Conservation (phyloP, 2,888 invertebrate species). For the Erpobdella octoculata region DNA sequence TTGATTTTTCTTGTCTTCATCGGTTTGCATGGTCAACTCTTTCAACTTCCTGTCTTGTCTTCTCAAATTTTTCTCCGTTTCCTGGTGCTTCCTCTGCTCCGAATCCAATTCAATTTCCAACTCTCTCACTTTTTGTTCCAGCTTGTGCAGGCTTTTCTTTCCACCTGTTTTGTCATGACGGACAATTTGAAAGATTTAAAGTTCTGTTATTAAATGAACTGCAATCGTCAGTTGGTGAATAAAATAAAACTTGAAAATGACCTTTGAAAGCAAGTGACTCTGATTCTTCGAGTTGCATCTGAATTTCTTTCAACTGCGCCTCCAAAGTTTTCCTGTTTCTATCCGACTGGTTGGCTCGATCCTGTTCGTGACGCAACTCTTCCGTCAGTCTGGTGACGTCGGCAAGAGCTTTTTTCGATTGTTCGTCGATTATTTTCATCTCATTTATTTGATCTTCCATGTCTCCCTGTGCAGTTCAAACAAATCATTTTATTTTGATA, state of each 20-base stretch:
- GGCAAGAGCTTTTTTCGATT: conserved; percentile 49
- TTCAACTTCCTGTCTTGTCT: conserved; percentile 68
- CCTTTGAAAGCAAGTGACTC: conserved; percentile 87
- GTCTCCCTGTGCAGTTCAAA: conserved; percentile 62
- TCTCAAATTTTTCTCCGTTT: conserved; percentile 95
- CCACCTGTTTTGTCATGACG: not conserved
- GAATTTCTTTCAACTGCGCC: conserved; percentile 92
- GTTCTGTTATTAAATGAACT: too few species aligned
- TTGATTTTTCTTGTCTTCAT: conserved; percentile 27
- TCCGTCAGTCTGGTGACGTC: conserved; percentile 96
- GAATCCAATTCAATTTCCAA: conserved; percentile 77
- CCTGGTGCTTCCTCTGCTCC: conserved; percentile 95
- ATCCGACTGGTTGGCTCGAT: conserved; percentile 70
- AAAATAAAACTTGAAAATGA: too few species aligned
- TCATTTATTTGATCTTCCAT: conserved; percentile 96
- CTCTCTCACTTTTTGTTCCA: conserved; percentile 67
- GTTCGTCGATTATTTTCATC: conserved; percentile 94
- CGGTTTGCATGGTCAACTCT: conserved; percentile 24
- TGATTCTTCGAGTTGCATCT: conserved; percentile 85
- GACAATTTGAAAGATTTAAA: not conserved
- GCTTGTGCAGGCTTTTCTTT: conserved; percentile 94
- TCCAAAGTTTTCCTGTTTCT: conserved; percentile 95
- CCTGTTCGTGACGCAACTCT: conserved; percentile 97
- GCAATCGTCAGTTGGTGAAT: too few species aligned
- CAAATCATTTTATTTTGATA: not conserved